Evolutionary conservation across 2,888 invertebrate species (phyloP), one percentile per base, ranked within the genome.

Genomic region (Bhutanitis thaidina): DNA sequence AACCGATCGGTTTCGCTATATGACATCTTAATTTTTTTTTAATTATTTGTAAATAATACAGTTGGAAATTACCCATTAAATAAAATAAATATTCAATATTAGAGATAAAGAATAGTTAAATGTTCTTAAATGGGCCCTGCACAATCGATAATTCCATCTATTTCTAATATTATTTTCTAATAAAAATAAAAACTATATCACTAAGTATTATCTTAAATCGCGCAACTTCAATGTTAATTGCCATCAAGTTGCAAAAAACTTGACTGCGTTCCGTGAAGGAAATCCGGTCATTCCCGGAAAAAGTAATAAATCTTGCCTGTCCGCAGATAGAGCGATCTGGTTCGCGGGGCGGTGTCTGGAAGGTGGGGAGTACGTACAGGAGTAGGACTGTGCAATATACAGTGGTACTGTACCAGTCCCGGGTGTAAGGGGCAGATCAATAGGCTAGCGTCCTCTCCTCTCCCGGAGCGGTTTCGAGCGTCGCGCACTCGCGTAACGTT

Each of bases 211-310:
- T 14, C n/a, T 37, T 2, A 39, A 25, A 39, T 7, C 3, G 2
- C 1, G 12, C n/a, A 15, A 15, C 7, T 40, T 15, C 7, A 49
- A 43, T 55, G 53, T 54, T 62, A 64, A 66, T 67, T 62, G 63
- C 55, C 59, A 53, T 58, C 49, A 54, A 51, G 14, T 37, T 32
- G 30, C 29, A 52, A 62, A 64, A 66, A 65, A 62, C 27, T 10
- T 7, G 5, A 43, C 43, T 32, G 37, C 44, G 51, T 59, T 52
- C 52, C 52, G 39, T 43, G 39, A 52, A 67, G 75, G 77, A 80
- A 77, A 80, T 81, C 74, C 76, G 72, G 71, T 69, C 71, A 76
- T 79, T 79, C 77, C 74, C 75, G 79, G 81, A 77, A 81, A 78
- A 74, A 67, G 75, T 60, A 70, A 83, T 83, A 86, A 82, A 83